Percentiles rank a stretch among this genome's conserved stretches.
Evolutionary conservation across 2,113 vertebrate species (phyloP).

Genomic region (Podarcis raffonei): DNA sequence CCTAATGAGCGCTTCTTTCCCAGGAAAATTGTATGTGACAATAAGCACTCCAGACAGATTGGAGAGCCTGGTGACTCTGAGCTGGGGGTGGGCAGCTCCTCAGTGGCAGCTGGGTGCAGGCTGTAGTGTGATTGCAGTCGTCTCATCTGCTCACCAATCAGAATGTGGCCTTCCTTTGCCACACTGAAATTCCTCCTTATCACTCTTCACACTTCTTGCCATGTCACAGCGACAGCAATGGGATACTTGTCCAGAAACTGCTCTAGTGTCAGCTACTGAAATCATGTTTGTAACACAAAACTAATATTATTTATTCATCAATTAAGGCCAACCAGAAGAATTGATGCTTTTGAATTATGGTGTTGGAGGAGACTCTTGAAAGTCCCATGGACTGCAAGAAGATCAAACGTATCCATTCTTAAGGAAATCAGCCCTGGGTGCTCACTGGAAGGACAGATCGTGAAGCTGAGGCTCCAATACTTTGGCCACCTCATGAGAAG

Average conservation of each 20-base stretch:
- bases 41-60: neutral
- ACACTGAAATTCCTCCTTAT: neutral
- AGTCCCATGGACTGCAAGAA: too few species aligned
- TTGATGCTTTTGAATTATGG: too few species aligned
- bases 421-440: too few species aligned
- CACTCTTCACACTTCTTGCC: neutral
- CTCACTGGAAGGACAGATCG: too few species aligned
- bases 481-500: too few species aligned
- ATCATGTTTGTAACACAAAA: neutral
- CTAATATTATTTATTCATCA: neutral
- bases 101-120: neutral
- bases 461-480: too few species aligned
- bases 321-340: neutral
- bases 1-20: neutral
- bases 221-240: neutral
- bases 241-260: too few species aligned
- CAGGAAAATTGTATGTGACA: neutral
- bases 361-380: too few species aligned
- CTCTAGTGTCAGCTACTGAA: neutral
- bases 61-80: neutral
- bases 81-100: too few species aligned
- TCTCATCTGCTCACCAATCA: neutral
- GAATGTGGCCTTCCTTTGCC: neutral
- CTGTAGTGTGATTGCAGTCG: neutral
- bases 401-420: too few species aligned